Percentiles rank a stretch among this genome's conserved stretches.
Evolutionary conservation across 2,888 invertebrate genomes (phyloP).

Genomic region (Drosophila pseudotalamancana): DNA sequence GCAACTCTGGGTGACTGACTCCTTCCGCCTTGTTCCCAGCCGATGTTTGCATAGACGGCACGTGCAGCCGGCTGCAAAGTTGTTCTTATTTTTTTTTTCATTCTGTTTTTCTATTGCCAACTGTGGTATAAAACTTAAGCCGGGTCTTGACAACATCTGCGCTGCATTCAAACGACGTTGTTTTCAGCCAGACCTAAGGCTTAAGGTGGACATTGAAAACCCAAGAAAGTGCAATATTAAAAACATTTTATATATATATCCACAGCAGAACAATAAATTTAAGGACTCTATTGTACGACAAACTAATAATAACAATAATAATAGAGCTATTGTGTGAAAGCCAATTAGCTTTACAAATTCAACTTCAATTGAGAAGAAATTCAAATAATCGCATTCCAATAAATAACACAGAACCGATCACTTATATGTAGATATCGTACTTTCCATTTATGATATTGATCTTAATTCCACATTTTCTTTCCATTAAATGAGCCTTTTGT

Average conservation of each 20-base stretch:
- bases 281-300: background rate
- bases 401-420: no score
- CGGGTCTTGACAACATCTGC: conserved; percentile 31
- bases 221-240: background rate
- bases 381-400: no score
- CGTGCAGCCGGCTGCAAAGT: conserved; percentile 42
- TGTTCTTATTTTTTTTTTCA: background rate
- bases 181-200: conserved; percentile 27
- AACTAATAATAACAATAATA: background rate
- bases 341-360: background rate
- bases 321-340: background rate
- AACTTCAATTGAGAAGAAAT: background rate
- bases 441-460: no score
- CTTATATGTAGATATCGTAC: no score
- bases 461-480: no score
- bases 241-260: background rate
- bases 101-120: conserved; percentile 3
- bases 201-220: conserved; percentile 2
- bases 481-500: no score
- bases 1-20: conserved; percentile 10
- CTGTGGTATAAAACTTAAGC: conserved; percentile 16
- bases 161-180: conserved; percentile 19
- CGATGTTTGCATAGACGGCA: conserved; percentile 67
- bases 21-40: background rate
- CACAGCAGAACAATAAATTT: background rate